Base-by-base conservation (phyloP, 1,140 invertebrate species). In the Pseudomyrmex dendroicus region DNA sequence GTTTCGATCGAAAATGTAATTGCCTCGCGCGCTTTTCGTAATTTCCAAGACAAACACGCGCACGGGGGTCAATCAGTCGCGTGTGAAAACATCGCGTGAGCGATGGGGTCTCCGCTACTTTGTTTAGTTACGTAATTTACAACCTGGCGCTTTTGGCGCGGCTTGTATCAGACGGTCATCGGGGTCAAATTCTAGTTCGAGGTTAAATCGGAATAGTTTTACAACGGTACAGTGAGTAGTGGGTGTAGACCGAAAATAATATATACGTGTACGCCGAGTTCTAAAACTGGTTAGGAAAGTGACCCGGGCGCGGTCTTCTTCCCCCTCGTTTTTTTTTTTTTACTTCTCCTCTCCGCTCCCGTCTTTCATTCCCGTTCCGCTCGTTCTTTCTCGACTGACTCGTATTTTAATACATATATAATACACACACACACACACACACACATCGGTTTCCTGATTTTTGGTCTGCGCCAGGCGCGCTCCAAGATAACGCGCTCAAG, bases 161-260 rank as follows among this genome's bases (percentile, higher is more conserved):
- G 82, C 73, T 80, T 50, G 25, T 25, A 73, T 46, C 17, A 48
- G 35, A 2, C 35, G 35, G 0, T 70, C 74, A 63, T 44, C 66
- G 73, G 82, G 86, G 73, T 61, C 35, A 13, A 35, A 73, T 67
- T 66, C 68, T 82, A 74, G 48, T 56, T 56, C 59, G 48, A 22
- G 48, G 57, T 63, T 50, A 70, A 56, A 62, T 22, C n/a, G 56
- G 48, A 72, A 57, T 63, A 64, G 66, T 84, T 86, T 82, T 84
- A 83, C 91, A 92, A 92, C 92, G 92, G 92, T 92, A 92, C 83
- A 92, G 89, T 92, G 91, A 92, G 91, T 92, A 92, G 87, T 83
- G 74, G 86, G 82, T 62, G 73, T 74, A 59, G 67, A 52, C 59
- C 12, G 73, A 78, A 20, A 5, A 35, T 35, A 35, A 5, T 5